These are phyloP conservation scores for Aegithalos caudatus DNA, from an alignment of 2,113 vertebrate genomes.

Conservation along the genomic window DNA sequence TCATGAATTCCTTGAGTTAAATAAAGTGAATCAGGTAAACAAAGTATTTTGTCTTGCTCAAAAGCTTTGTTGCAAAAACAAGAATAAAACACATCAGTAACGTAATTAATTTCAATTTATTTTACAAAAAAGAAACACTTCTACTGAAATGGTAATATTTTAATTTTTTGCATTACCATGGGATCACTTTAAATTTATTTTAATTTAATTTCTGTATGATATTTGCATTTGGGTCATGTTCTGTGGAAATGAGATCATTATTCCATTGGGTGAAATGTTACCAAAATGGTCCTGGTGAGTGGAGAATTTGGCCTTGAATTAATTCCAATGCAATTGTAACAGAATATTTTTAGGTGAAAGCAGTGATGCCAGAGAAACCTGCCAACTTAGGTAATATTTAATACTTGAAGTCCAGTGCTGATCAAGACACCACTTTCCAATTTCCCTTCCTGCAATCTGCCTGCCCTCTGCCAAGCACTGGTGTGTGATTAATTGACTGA, in stretches of 20 bases:
- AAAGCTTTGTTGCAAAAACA: neutral
- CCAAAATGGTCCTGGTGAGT: neutral
- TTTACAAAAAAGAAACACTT: neutral
- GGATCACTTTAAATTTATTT: neutral
- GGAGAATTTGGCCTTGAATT: neutral
- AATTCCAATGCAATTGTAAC: neutral
- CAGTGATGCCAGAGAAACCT: neutral
- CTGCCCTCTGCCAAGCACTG: constrained; percentile 55
- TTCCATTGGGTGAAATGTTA: neutral
- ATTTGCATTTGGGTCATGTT: neutral
- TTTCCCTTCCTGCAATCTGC: constrained; percentile 40
- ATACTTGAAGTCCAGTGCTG: neutral
- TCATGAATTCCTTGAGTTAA: constrained; percentile 1
- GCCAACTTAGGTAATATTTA: neutral
- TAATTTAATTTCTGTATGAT: neutral
- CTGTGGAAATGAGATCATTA: neutral
- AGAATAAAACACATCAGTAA: neutral
- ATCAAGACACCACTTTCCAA: neutral
- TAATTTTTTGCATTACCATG: neutral
- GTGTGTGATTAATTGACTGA: constrained; percentile 63
- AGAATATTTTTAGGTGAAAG: neutral
- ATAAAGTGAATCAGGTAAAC: constrained; percentile 39
- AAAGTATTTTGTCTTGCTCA: constrained; percentile 31
- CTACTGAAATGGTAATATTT: neutral
- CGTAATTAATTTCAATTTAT: neutral